phyloP scores from a whole-genome alignment of 2,888 invertebrate genomes.

The Drosophila neutralis region DNA sequence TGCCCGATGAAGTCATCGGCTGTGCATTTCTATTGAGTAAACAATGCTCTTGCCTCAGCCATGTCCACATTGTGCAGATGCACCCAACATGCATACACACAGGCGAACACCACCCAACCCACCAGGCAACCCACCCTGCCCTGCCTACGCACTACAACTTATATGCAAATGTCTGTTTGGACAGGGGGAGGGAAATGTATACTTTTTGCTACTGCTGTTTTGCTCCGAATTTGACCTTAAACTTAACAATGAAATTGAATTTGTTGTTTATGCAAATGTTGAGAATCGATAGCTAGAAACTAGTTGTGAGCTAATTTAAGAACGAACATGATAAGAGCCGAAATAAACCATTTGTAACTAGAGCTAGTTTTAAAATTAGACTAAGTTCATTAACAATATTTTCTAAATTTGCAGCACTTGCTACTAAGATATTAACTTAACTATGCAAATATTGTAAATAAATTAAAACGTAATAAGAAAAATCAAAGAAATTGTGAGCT shows the following conservation, averaged over 20 bases:
- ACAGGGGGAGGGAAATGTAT: constrained; percentile 22
- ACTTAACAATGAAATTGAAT: constrained; percentile 55
- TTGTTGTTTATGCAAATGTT: constrained; percentile 11
- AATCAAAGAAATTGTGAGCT: constrained; percentile 16
- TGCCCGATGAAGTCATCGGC: constrained; percentile 63
- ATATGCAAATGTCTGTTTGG: constrained; percentile 13
- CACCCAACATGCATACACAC: background rate
- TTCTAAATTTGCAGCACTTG: background rate
- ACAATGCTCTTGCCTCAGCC: constrained; percentile 28
- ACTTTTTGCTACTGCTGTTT: constrained; percentile 2
- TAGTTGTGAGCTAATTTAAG: constrained; percentile 1
- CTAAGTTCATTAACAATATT: constrained; percentile 3
- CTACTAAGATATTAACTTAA: constrained; percentile 23
- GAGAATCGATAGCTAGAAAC: background rate
- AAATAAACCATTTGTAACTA: constrained; percentile 5
- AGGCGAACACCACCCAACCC: background rate
- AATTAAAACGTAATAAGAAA: constrained; percentile 10
- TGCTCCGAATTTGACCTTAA: constrained; percentile 65
- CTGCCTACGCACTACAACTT: constrained; percentile 1
- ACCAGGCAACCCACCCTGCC: too few relatives aligned
- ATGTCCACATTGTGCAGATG: constrained; percentile 30
- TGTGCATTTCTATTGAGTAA: constrained; percentile 26
- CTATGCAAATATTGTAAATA: constrained; percentile 7
- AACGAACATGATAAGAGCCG: background rate
- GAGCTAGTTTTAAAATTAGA: constrained; percentile 17